Evolutionary conservation across 2,888 invertebrate species (phyloP), one percentile per base, ranked within the genome.

Genomic region (Archaeoteleia sp.): DNA sequence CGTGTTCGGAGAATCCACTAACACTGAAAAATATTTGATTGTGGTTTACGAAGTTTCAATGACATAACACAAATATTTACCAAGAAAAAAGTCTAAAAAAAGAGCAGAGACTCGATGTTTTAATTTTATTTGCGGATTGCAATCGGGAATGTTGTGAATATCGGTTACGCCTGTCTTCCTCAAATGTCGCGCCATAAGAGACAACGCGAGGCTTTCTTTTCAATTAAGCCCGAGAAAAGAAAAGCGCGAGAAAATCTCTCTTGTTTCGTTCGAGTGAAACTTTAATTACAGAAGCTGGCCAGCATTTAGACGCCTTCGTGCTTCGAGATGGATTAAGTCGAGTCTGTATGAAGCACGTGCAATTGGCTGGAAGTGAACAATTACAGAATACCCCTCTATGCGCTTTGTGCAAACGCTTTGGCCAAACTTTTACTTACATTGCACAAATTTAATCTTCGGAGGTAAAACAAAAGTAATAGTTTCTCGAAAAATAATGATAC

Each of bases 311-410:
- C 71, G 58, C 66, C 67, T 72, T 68, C 71, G 70, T 62, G 66
- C 48, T 62, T 67, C 72, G 60, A 76, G 77, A 78, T 70, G 74
- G 76, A 77, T 77, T 76, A 72, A 73, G 72, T 66, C 58, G 61
- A 27, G 43, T 46, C 61, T 66, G 69, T 53, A 66, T 61, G 61
- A 66, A 69, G 61, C 65, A 69, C 69, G 61, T 66, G 65, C 69
- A 57, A 70, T 70, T 70, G 62, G 58, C 70, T 66, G 62, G 58
- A 62, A 70, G 70, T 66, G 70, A 70, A 57, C 70, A 66, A 70
- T 70, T 57, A 61, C 63, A 25, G 42, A 60, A 46, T 55, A 60
- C 60, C 34, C 37, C 27, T 29, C 8, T 43, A 30, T n/a, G 53
- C 53, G 8, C 7, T 15, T 14, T n/a, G 35, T 12, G 58, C 58